Base-by-base conservation (phyloP, 2,888 invertebrate genomes). In the Hetaerina titia region DNA sequence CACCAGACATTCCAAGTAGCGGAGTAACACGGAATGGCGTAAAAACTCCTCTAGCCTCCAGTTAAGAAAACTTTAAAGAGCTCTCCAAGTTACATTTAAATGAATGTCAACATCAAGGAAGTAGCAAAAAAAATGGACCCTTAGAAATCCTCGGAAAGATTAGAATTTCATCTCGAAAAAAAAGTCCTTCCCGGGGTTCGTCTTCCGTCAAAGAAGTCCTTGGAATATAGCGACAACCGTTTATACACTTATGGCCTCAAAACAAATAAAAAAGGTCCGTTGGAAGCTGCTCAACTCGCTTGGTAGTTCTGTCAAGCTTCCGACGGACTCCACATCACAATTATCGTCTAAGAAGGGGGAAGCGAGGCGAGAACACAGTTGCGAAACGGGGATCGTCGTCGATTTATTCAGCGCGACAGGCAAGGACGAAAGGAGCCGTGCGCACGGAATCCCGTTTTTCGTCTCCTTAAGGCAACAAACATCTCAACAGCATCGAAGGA, bases 301-400 rank as follows among this genome's bases (percentile, higher is more conserved):
- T 31, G 31, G 81, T 15, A 81, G 81, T 31, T 31, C 81, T 81
- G 81, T 81, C 81, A 31, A 81, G 81, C 31, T 22, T 15, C 25
- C 81, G 31, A 81, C 25, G 81, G 81, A 31, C 25, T 81, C 81
- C 81, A 31, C 81, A 81, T 81, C 81, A 81, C 81, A 81, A 81
- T 81, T 31, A 81, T 81, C 31, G 81, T 81, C 25, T 9, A 81
- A 31, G 81, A 81, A 81, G 6, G 31, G 11, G 81, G 11, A 60
- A 31, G 31, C 1, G 81, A 31, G 31, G 81, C 11, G 81, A 15
- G 81, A 13, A 11, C 22, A 22, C 31, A 25, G 25, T 81, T 81
- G 81, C 81, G 81, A 81, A 81, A 81, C 81, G 31, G 31, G 31
- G 81, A 31, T 31, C 81, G 25, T 81, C 22, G 81, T 81, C 81